Conservation (phyloP, 2,113 vertebrate genomes). For the Ascaphus truei region DNA sequence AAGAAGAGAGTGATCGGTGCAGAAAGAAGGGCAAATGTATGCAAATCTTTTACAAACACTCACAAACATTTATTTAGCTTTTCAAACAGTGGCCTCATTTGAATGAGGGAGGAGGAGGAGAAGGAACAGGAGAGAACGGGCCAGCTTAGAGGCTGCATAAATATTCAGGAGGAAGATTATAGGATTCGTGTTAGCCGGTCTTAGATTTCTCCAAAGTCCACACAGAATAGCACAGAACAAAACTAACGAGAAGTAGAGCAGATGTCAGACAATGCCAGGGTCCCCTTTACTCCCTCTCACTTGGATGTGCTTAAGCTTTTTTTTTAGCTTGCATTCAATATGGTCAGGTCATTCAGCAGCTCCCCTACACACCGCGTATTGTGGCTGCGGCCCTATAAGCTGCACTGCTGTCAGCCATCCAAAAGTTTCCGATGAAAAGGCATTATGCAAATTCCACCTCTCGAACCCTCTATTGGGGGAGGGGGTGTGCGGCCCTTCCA, state of each 20-base stretch:
- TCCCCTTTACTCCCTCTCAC: conserved; percentile 72
- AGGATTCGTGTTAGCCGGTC: conserved; percentile 76
- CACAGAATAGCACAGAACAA: conserved; percentile 79
- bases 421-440: conserved; percentile 92
- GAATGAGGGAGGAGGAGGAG: conserved; percentile 71
- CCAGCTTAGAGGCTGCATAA: conserved; percentile 82
- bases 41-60: conserved; percentile 79
- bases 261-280: conserved; percentile 81
- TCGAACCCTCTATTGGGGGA: conserved; percentile 71
- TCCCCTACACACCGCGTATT: conserved; percentile 80
- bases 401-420: conserved; percentile 78
- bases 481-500: conserved; percentile 59
- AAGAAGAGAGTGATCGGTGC: conserved; percentile 72
- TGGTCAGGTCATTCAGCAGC: conserved; percentile 82
- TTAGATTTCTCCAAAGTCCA: conserved; percentile 80
- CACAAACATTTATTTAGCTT: conserved; percentile 86
- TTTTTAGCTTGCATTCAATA: conserved; percentile 69
- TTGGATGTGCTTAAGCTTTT: conserved; percentile 75
- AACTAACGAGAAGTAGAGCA: conserved; percentile 83
- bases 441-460: conserved; percentile 96
- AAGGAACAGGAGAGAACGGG: conserved; percentile 72
- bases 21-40: conserved; percentile 73
- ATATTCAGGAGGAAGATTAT: conserved; percentile 87
- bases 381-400: conserved; percentile 74
- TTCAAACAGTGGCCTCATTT: conserved; percentile 76